Base-by-base conservation (phyloP, 2,797 vertebrate genomes). In the Lindbergichthys nudifrons region DNA sequence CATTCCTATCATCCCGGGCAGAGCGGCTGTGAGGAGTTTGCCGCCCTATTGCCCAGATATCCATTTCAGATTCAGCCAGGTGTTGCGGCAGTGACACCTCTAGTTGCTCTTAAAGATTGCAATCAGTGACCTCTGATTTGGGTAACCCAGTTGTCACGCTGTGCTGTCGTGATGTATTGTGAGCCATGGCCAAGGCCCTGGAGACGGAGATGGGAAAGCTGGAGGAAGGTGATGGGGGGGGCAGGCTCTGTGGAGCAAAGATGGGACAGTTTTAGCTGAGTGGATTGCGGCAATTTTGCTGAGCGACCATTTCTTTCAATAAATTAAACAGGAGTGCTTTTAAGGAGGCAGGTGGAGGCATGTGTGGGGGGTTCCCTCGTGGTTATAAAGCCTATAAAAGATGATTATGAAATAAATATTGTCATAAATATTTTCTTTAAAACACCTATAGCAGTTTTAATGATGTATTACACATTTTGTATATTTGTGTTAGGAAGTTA, bases 101-200 rank as follows among this genome's bases (percentile, higher is more conserved):
- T 74, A 91, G 88, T 91, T 88, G 91, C 88, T 92, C 85, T 92
- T 89, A 88, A 87, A 92, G 89, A 93, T 92, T 92, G 88, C 88
- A 92, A 91, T 94, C 90, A 85, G 80, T 92, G 92, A 93, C 93
- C 91, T 91, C 87, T 88, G 92, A 89, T 93, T 91, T 89, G 87
- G 89, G 80, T 85, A 91, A 73, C 84, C 82, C 73, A 73, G 73
- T 90, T 90, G 89, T 93, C 90, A 88, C 79, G 53, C 73, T 43
- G 73, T 56, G 82, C 81, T 72, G 70, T 82, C 80, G 77, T 88
- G 88, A 90, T 88, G 80, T 80, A 85, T 88, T 76, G 84, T 82
- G 83, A 87, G 61, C 57, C 0, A 56, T 30, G 70, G 79, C 73
- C 36, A 21, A 59, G 21, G 65, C 81, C 65, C 51, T 42, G 70